Evolutionary conservation across 2,113 vertebrate species (phyloP), one percentile per base, ranked within the genome.

Genomic region (Heterocephalus glaber): DNA sequence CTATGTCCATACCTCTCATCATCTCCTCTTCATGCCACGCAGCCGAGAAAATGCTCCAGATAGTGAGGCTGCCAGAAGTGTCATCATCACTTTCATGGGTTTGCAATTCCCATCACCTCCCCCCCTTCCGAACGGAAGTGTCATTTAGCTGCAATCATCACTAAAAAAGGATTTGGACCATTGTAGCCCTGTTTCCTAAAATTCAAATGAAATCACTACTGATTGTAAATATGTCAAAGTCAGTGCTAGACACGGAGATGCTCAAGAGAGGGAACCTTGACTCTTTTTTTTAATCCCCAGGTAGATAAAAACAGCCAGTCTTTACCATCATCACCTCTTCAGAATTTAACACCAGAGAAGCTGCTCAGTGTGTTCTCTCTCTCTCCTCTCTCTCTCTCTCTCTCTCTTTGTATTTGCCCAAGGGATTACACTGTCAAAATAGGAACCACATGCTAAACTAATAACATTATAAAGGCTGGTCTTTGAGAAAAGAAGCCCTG

Each of bases 401-500:
- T 13, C 5, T 5, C 63, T 77, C 81, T 65, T 70, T 70, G 4
- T 94, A 26, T 94, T 93, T 93, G 33, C 65, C 65, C 68, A 44
- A 22, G 22, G 54, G 41, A 86, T 91, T 38, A 54, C 49, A 93
- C 7, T 81, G 60, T 95, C 90, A 80, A 58, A 80, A 84, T 41
- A 92, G 70, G 66, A 96, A 24, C 54, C 74, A 60, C 35, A 16
- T 54, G 30, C 35, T 84, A 90, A 47, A 88, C 77, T 76, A 92
- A 44, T 74, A 89, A 84, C 63, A 68, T 74, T 56, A 13, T 84
- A 86, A 94, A 95, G 20, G 54, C 76, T 76, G 49, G 20, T 58
- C 72, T 96, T 85, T 30, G 38, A 56, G 72, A 91, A 86, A 96
- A 97, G 87, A 81, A 95, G 19, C 38, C 68, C 90, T 90, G 44